Evolutionary conservation across 2,888 invertebrate species (phyloP).

Genomic region (Drosophila neotestacea): DNA sequence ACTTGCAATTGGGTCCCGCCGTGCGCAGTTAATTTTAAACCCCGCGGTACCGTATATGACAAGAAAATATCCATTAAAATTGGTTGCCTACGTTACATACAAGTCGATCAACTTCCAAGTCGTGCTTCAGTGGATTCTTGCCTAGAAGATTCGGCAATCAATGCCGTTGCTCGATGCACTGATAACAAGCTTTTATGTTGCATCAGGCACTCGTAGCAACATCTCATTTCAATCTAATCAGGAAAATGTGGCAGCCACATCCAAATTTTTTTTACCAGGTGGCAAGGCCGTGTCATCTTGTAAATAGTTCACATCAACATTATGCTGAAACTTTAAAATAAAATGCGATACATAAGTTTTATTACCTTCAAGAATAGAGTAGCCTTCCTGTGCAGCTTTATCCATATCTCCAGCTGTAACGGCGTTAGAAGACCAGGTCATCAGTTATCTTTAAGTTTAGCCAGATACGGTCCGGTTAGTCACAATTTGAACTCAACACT

Average conservation of each 20-base stretch:
- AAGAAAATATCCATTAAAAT: too few relatives aligned
- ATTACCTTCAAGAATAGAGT: conserved; percentile 41
- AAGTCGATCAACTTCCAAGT: too few relatives aligned
- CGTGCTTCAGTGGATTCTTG: too few relatives aligned
- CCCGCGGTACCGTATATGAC: too few relatives aligned
- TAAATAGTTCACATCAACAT: background rate
- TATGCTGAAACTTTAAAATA: conserved; percentile 33
- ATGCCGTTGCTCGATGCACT: conserved; percentile 67
- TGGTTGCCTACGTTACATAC: too few relatives aligned
- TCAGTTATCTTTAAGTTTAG: background rate
- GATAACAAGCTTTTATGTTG: conserved; percentile 69
- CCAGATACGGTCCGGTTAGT: background rate
- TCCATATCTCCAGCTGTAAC: background rate
- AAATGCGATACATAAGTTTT: conserved; percentile 13
- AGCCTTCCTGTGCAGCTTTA: conserved; percentile 25
- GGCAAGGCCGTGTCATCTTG: background rate
- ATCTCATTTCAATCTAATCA: conserved; percentile 34
- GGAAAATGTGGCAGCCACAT: background rate
- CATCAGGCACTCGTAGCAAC: conserved; percentile 48
- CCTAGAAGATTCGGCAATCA: conserved; percentile 70
- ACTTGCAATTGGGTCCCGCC: too few relatives aligned
- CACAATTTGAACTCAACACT: conserved; percentile 44
- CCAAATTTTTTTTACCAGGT: background rate
- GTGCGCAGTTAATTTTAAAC: too few relatives aligned
- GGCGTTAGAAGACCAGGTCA: background rate